Percentiles rank a stretch among this genome's conserved stretches.
Evolutionary conservation across 2,113 vertebrate genomes (phyloP).

Genomic region (Uria aalge): DNA sequence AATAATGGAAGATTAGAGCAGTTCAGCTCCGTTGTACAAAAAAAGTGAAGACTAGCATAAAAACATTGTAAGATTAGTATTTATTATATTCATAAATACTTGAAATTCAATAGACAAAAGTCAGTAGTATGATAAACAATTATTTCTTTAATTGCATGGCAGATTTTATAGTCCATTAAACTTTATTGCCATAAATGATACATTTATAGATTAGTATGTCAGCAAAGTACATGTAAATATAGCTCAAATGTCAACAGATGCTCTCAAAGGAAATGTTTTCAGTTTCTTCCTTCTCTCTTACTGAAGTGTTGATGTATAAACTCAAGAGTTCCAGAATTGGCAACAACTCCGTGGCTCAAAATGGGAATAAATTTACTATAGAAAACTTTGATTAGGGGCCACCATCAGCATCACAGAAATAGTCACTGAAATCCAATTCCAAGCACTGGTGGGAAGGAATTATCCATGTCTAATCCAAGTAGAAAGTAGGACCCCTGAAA

Average conservation of each 20-base stretch:
- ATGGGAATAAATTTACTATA: neutral
- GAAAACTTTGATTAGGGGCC: neutral
- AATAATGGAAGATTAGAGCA: neutral
- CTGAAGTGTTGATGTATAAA: neutral
- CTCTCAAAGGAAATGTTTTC: neutral
- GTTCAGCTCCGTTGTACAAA: neutral
- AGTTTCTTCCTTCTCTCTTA: neutral
- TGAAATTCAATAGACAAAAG: neutral
- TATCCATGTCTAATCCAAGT: neutral
- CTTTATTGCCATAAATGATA: neutral
- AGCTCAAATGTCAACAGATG: neutral
- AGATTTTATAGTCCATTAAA: neutral
- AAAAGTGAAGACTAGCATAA: neutral
- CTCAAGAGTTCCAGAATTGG: neutral
- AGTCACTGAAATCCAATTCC: neutral
- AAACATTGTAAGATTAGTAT: rapidly evolving
- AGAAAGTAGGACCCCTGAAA: neutral
- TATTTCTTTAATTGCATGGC: neutral
- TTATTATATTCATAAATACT: neutral
- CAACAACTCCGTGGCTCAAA: neutral
- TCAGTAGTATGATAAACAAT: neutral
- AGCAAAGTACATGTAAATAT: neutral
- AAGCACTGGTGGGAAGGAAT: neutral
- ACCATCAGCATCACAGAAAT: rapidly evolving
- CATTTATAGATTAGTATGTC: neutral